Percentiles rank a stretch among this genome's conserved stretches.
Conservation (phyloP, 2,888 invertebrate species). For the Mylabris sibirica region DNA sequence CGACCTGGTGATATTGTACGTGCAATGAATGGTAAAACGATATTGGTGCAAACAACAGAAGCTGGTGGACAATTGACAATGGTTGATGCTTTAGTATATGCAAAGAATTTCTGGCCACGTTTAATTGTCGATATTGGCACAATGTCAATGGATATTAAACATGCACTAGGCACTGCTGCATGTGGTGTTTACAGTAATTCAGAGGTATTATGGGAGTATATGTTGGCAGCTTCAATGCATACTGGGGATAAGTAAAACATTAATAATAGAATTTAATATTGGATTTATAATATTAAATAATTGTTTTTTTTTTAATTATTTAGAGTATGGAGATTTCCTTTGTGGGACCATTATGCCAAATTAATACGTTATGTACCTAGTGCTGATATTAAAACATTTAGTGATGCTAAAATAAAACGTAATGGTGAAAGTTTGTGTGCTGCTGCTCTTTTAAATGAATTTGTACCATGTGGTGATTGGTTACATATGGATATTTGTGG, state of each 20-base stretch:
- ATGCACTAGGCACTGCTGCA: slow-evolving; percentile 71
- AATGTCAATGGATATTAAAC: slow-evolving; percentile 65
- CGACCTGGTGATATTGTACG: slow-evolving; percentile 81
- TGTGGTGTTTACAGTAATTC: slow-evolving; percentile 80
- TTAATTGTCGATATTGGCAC: slow-evolving; percentile 82
- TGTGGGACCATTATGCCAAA: slow-evolving; percentile 75
- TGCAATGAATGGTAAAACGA: slow-evolving; percentile 78
- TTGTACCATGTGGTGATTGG: slow-evolving; percentile 77
- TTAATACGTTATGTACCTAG: slow-evolving; percentile 63
- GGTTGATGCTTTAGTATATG: slow-evolving; percentile 82
- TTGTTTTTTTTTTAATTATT: too few relatives aligned
- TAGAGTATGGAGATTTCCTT: slow-evolving; percentile 83
- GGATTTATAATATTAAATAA: not conserved
- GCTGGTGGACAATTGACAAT: slow-evolving; percentile 78
- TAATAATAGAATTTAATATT: not conserved
- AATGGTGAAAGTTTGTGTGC: slow-evolving; percentile 76
- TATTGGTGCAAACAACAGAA: slow-evolving; percentile 78
- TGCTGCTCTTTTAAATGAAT: slow-evolving; percentile 79
- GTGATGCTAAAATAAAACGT: slow-evolving; percentile 60
- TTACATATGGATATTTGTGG: slow-evolving; percentile 83
- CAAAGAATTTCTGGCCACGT: slow-evolving; percentile 75
- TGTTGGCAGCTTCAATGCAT: slow-evolving; percentile 73
- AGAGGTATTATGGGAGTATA: slow-evolving; percentile 70
- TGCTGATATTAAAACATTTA: slow-evolving; percentile 67
- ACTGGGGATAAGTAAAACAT: slow-evolving; percentile 69